Base-by-base conservation (phyloP, 2,797 vertebrate genomes). In the Hippocampus kuda region DNA sequence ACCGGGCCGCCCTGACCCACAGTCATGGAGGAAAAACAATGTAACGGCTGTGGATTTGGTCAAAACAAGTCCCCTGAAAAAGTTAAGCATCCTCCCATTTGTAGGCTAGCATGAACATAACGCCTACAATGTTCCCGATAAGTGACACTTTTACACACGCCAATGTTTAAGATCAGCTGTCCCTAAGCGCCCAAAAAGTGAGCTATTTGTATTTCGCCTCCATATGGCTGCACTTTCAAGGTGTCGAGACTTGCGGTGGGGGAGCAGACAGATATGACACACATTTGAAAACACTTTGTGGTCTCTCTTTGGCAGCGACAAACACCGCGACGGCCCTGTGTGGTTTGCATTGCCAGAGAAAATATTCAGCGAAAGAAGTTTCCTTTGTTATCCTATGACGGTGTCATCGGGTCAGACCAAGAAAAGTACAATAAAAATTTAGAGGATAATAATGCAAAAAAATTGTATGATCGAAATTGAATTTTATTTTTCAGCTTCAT, bases 221-320 rank as follows among this genome's bases (percentile, higher is more conserved):
- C 68, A 38, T 65, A 70, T 15, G 53, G 78, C 66, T 30, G 38
- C 51, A 24, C 68, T 80, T 80, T 77, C 27, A 72, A 76, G 74
- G 72, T 74, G 80, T 34, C 61, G 53, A 72, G 61, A 62, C 72
- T 24, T 1, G 38, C 51, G 68, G 70, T 79, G 75, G 78, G 60
- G 70, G 61, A 81, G 76, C 63, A 71, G 66, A 78, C 79, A 84
- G 34, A 38, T 76, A 76, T 87, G 82, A 85, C 83, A 85, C 65
- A 76, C 75, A 86, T 88, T 80, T 86, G 62, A 86, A 83, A 83
- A 74, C 74, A 81, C 75, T 87, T 77, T 83, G 84, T 73, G 82
- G 82, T 66, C 49, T 20, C 69, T 67, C 81, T 79, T 30, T 83
- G 81, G 85, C 86, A 85, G 82, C 79, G 81, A 84, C 77, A 85